Conservation (phyloP, 2,888 invertebrate species). For the Lasioglossum morio region DNA sequence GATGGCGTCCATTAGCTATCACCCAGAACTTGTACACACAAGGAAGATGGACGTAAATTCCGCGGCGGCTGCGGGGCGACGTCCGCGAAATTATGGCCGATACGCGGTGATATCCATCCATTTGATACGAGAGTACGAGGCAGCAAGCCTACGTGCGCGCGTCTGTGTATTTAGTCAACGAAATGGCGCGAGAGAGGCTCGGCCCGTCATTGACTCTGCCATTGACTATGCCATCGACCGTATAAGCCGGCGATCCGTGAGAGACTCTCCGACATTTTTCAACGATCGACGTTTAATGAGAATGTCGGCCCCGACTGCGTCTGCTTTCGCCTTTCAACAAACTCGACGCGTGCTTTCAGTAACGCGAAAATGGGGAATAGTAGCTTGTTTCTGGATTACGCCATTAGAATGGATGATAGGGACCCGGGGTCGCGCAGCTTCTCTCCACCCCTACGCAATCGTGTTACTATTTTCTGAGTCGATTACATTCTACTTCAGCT, state of each 20-base stretch:
- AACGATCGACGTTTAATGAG: slow-evolving; percentile 33
- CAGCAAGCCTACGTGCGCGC: not conserved
- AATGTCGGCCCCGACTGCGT: not conserved
- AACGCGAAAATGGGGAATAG: slow-evolving; percentile 2
- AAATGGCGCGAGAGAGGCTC: slow-evolving; percentile 5
- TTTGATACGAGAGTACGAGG: not conserved
- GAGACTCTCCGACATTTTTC: slow-evolving; percentile 9
- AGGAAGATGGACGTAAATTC: slow-evolving; percentile 53
- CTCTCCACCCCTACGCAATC: not conserved
- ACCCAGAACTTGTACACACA: slow-evolving; percentile 38
- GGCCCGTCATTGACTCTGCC: slow-evolving; percentile 23
- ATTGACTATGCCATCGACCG: not conserved
- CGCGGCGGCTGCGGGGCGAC: slow-evolving; percentile 17
- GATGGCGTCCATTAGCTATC: slow-evolving; percentile 61
- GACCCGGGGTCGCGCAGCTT: not conserved
- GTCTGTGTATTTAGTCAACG: slow-evolving; percentile 1
- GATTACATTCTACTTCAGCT: not conserved
- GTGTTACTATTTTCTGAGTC: not conserved
- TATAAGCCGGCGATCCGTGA: slow-evolving; percentile 3
- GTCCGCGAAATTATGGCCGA: slow-evolving; percentile 56
- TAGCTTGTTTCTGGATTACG: not conserved
- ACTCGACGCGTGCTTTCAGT: not conserved
- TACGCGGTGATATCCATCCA: slow-evolving; percentile 44
- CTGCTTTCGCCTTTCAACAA: slow-evolving; percentile 13
- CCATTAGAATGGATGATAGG: too few species aligned